Conservation (phyloP, 2,797 vertebrate species). For the Dallia pectoralis region DNA sequence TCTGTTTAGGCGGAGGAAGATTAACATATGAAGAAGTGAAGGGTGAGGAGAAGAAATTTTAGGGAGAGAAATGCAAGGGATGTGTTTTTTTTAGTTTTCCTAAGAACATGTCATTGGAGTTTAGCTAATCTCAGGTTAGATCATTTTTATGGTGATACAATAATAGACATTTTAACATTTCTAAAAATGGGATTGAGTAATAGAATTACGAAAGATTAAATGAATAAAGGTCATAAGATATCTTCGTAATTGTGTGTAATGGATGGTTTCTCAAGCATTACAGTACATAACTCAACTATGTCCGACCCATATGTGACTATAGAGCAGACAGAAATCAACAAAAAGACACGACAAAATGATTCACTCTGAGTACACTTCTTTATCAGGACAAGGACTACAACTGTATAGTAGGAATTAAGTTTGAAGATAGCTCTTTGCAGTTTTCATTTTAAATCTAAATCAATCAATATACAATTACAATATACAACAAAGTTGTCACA, state of each 20-base stretch:
- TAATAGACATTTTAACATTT: neutral
- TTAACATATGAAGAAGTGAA: neutral
- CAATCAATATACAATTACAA: too few species aligned
- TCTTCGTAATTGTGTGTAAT: neutral
- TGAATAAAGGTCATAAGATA: neutral
- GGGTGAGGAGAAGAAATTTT: neutral
- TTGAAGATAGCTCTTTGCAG: neutral
- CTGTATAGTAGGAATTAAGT: neutral
- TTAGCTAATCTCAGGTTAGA: neutral
- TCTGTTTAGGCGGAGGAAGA: neutral
- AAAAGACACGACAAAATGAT: slow-evolving; percentile 27
- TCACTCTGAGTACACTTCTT: slow-evolving; percentile 10
- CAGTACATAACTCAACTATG: neutral
- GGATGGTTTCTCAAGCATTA: neutral
- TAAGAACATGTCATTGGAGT: neutral
- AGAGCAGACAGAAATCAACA: neutral
- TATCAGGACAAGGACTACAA: neutral
- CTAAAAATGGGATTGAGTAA: too few species aligned
- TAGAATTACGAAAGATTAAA: neutral
- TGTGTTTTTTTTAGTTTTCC: too few species aligned
- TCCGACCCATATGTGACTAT: neutral
- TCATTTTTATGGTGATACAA: neutral
- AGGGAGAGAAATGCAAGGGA: neutral
- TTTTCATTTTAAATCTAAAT: too few species aligned
- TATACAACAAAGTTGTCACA: too few species aligned